phyloP scores from a whole-genome alignment of 2,113 vertebrate genomes.

The Hydrochoerus hydrochaeris region DNA sequence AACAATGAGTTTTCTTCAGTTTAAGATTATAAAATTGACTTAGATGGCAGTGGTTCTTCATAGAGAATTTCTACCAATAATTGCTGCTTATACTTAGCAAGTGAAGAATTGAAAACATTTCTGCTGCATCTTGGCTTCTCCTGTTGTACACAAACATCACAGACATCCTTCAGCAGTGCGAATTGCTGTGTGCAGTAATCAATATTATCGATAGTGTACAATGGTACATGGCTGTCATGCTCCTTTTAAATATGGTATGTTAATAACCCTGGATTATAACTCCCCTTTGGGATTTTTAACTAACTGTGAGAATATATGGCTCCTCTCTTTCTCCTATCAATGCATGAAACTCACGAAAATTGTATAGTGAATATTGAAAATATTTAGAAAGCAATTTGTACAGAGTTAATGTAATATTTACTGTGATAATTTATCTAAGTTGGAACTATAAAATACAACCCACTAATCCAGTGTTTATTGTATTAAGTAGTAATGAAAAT shows the following conservation, averaged over 20 bases:
- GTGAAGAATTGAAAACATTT: not conserved
- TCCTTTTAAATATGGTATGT: not conserved
- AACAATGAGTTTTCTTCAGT: not conserved
- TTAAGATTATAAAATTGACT: slow-evolving; percentile 18
- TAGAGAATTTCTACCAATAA: not conserved
- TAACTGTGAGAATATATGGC: not conserved
- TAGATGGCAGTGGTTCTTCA: not conserved
- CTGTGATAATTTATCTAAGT: not conserved
- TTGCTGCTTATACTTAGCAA: not conserved
- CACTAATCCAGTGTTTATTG: not conserved
- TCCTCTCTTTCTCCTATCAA: not conserved
- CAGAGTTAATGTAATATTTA: not conserved
- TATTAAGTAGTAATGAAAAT: not conserved
- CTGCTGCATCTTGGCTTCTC: not conserved
- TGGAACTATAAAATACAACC: not conserved
- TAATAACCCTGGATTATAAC: not conserved
- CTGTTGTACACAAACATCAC: not conserved
- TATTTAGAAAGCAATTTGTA: not conserved
- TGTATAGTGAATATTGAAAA: not conserved
- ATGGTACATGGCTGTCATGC: not conserved
- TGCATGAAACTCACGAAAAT: not conserved
- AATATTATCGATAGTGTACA: not conserved
- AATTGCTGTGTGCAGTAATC: not conserved
- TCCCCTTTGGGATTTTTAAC: not conserved
- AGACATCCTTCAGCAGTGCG: not conserved